Evolutionary conservation across 2,113 vertebrate species (phyloP).

Genomic region (Potamarius usumacintae): DNA sequence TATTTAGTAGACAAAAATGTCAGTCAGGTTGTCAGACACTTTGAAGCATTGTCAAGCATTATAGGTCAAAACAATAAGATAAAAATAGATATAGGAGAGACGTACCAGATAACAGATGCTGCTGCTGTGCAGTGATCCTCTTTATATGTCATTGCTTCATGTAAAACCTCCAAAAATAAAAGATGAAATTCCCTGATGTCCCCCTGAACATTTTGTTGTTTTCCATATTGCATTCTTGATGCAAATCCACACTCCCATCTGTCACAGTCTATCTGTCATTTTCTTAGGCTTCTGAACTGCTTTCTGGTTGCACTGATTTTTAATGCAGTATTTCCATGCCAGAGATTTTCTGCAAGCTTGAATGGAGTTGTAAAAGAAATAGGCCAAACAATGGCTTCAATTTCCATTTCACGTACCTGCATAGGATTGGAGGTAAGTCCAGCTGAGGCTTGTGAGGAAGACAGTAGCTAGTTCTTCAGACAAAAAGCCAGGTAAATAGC

Average conservation of each 20-base stretch:
- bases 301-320: neutral
- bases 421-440: neutral
- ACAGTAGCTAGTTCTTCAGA: neutral
- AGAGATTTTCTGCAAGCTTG: neutral
- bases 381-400: neutral
- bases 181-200: neutral
- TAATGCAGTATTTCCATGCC: neutral
- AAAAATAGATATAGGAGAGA: neutral
- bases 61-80: neutral
- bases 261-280: slow-evolving; percentile 10
- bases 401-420: slow-evolving; percentile 8
- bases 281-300: neutral
- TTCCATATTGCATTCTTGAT: slow-evolving; percentile 1
- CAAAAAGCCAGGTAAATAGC: slow-evolving; percentile 1
- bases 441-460: slow-evolving; percentile 9
- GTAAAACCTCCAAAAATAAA: slow-evolving; percentile 3
- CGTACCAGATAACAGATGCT: slow-evolving; percentile 10
- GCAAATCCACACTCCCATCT: neutral
- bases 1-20: neutral
- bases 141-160: slow-evolving; percentile 1
- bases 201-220: neutral
- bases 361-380: neutral
- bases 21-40: neutral
- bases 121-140: neutral
- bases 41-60: neutral